Base-by-base conservation (phyloP, 2,113 vertebrate genomes). In the Gavialis gangeticus region DNA sequence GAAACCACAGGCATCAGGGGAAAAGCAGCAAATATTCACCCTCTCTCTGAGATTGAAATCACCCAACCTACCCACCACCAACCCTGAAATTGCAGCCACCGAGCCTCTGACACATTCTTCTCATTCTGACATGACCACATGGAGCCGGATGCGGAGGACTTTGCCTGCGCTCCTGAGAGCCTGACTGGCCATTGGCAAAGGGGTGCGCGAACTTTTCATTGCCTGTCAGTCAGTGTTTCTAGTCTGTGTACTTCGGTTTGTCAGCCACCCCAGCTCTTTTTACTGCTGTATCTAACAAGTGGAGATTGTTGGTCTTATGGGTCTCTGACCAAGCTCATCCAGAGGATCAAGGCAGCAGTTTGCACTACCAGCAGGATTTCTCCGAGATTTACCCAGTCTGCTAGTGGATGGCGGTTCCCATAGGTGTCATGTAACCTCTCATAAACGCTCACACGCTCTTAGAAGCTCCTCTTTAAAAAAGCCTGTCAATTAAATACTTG, bases 1-100 rank as follows among this genome's bases (percentile, higher is more conserved):
- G 28, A 55, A 94, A 92, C 93, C 92, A 76, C 94, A 94, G 90
- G 67, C 80, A 89, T 91, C 82, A 82, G 89, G 83, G 67, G 79
- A 93, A 95, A 94, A 91, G 76, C 67, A 95, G 56, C 80, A 75
- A 34, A 58, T 56, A 4, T 82, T 67, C 54, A 13, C 79, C 30
- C 10, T 6, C 12, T 82, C 75, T 79, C 86, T 90, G 56, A 83
- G 63, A 88, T 30, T 57, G 90, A 90, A 92, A 93, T 83, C 79
- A 84, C 89, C 84, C 77, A 77, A 30, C 16, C 92, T 89, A 81
- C 89, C 95, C 80, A 92, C 87, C 64, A 93, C 21, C 69, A 95
- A 4, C 54, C 87, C 75, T 87, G 85, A 93, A 93, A 94, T 64
- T 94, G 81, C 82, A 94, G 76, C 95, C 76, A 11, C 1, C 0